Evolutionary conservation across 2,888 invertebrate genomes (phyloP).

Genomic region (Tachina grossa): DNA sequence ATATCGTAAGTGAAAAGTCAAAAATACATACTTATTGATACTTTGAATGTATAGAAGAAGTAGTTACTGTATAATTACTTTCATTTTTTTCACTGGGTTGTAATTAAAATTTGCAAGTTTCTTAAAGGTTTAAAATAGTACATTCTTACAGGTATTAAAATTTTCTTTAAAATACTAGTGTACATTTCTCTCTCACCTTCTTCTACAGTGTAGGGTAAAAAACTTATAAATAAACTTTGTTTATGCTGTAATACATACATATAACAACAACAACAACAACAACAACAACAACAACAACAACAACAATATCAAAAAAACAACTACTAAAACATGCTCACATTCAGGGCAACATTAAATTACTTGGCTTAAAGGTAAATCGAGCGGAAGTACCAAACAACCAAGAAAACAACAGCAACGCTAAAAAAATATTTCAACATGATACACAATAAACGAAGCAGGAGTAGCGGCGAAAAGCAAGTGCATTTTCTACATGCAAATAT

Average conservation of each 20-base stretch:
- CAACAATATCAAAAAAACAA: constrained; percentile 16
- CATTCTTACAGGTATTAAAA: too few relatives aligned
- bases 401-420: constrained; percentile 61
- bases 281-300: neutral
- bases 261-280: neutral
- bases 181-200: neutral
- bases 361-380: constrained; percentile 74
- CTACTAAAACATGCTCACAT: constrained; percentile 74
- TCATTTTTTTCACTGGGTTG: neutral
- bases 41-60: too few relatives aligned
- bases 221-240: constrained; percentile 65
- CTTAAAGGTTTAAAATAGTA: too few relatives aligned
- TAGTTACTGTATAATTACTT: neutral
- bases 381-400: constrained; percentile 71
- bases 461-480: neutral
- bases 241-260: constrained; percentile 22
- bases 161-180: neutral
- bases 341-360: constrained; percentile 81
- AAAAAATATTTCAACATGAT: constrained; percentile 56
- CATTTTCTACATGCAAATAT: constrained; percentile 44
- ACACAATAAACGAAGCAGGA: constrained; percentile 2
- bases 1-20: too few relatives aligned
- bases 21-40: too few relatives aligned
- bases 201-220: constrained; percentile 9
- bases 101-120: too few relatives aligned